Evolutionary conservation across 1,140 invertebrate genomes (phyloP), one percentile per base, ranked within the genome.

Genomic region (Hydropsyche tenuis): DNA sequence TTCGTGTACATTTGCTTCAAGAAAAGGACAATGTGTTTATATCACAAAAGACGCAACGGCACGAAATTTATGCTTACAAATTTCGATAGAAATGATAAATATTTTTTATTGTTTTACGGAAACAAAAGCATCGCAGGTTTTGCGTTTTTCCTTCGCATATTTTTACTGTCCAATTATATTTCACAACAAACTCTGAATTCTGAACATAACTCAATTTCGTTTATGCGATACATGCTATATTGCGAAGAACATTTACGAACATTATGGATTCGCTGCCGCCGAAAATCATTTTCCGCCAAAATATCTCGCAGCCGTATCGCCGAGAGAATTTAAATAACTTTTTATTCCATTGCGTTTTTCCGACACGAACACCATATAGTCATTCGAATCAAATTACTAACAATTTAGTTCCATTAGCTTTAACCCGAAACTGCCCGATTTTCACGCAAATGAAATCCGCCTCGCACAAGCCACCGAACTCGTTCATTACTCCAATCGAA

Each of bases 61-160:
- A 37, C 30, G 30, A 37, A 37, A 4, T 37, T 37, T 9, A 9
- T 37, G 30, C 30, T 9, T 37, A 62, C 56, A 25, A 65, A 65
- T 65, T 65, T 65, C 23, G 25, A 65, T 65, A 37, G 63, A 43
- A 30, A 65, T 43, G 63, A 65, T 65, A 65, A 65, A 65, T 65
- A 65, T 65, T 65, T 65, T 65, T 65, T 65, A 65, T 65, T 65
- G 63, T 65, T 30, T 65, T 12, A 11, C 63, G 25, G 5, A 25
- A n/a, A 65, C 63, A 65, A 65, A 65, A 25, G 25, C 56, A 14
- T 22, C 14, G 14, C 4, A 51, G 46, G 46, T 16, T 62, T 25
- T 22, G 18, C 63, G 63, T 65, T 25, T 37, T 65, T 42, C 27
- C 22, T 23, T 42, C 14, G 23, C 30, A 37, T 37, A 37, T 37